These are phyloP conservation scores for Indicator maculatus DNA, from an alignment of 2,113 vertebrate genomes.

Conservation along the genomic window DNA sequence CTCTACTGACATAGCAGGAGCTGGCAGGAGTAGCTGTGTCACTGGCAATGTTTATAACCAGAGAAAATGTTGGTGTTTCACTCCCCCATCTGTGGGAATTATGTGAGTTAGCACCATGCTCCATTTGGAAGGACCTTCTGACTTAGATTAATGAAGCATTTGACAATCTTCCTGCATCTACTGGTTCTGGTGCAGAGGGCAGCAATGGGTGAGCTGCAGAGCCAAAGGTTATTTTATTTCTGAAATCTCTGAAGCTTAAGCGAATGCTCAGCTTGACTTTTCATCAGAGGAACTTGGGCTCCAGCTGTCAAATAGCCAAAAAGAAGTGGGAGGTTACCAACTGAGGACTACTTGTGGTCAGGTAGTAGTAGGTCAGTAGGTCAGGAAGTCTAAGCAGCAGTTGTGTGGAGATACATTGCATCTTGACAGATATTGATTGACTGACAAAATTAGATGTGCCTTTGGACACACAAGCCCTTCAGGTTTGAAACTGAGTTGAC, in stretches of 20 bases:
- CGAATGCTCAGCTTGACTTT: not conserved
- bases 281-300: not conserved
- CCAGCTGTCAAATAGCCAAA: not conserved
- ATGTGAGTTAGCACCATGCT: not conserved
- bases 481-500: rapidly evolving
- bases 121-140: not conserved
- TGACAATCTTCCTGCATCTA: not conserved
- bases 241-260: not conserved
- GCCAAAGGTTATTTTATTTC: not conserved
- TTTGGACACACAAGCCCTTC: not conserved
- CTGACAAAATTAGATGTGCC: not conserved
- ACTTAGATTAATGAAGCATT: not conserved
- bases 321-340: not conserved
- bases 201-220: not conserved
- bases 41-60: not conserved
- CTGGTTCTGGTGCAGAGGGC: not conserved
- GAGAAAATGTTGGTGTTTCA: not conserved
- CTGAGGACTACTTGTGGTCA: not conserved
- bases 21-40: not conserved
- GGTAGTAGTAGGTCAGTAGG: not conserved
- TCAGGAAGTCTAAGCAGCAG: not conserved
- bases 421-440: not conserved
- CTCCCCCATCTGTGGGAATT: not conserved
- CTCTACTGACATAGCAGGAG: not conserved
- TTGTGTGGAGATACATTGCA: not conserved